Evolutionary conservation across 2,888 invertebrate species (phyloP), one percentile per base, ranked within the genome.

Genomic region (Eilema griseolum): DNA sequence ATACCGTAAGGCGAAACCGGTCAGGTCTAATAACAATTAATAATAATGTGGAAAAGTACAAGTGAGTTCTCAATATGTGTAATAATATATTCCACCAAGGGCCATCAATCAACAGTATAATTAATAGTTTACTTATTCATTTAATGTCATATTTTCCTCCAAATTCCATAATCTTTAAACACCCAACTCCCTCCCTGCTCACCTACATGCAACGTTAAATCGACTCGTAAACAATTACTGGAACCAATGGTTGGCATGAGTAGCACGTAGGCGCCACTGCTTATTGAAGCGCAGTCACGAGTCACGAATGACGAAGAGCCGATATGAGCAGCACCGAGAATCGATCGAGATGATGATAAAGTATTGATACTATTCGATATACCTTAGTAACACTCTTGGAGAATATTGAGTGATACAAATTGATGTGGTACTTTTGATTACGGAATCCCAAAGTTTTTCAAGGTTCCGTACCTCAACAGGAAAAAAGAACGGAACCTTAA

Each of bases 271-370:
- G 66, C 66, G 57, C 68, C 23, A 37, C 33, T 56, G 66, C 73
- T 80, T 82, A 82, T 82, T 83, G 81, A 75, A 73, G 71, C 69
- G 69, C 75, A 70, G 75, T 80, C 80, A 82, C 79, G 77, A 79
- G 71, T 24, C 46, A 46, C 69, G 52, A 72, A 3, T 59, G 23
- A 4, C 71, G 70, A 72, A 67, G 60, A 26, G 65, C 70, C 75
- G 73, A 78, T 83, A 77, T 69, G 60, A 67, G 59, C 60, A 61
- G 65, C 46, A 28, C 57, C 61, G 37, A 71, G 64, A 64, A 33
- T 67, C 59, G 71, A 71, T 71, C 28, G 33, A 61, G 67, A 67
- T 71, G 63, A 64, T 20, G 64, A 71, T 71, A 67, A 33, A 11
- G 59, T 59, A 64, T 64, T 64, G 63, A 65, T 68, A 57, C 59